phyloP scores from a whole-genome alignment of 2,888 invertebrate genomes.

The Dynastes tityus region DNA sequence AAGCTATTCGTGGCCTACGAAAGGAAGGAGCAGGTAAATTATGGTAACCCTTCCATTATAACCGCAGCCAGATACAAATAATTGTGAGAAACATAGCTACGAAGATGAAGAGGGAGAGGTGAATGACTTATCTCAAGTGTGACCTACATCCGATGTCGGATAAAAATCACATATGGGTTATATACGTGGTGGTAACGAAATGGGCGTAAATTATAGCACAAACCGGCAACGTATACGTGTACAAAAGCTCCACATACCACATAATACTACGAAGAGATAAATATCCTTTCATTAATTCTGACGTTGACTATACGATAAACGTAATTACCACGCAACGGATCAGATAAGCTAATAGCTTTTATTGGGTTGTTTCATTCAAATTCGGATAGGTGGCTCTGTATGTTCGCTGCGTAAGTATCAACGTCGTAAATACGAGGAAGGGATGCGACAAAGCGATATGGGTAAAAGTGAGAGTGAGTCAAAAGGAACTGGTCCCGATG shows the following conservation, averaged over 20 bases:
- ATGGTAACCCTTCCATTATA: neutral
- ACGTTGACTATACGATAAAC: constrained; percentile 48
- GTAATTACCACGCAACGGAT: constrained; percentile 47
- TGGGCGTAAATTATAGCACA: constrained; percentile 47
- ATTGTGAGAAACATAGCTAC: neutral
- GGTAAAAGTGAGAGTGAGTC: constrained; percentile 43
- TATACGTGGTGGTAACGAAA: constrained; percentile 25
- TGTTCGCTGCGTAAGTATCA: neutral
- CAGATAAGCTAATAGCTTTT: constrained; percentile 52
- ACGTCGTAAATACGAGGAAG: neutral
- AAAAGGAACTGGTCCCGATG: constrained; percentile 26
- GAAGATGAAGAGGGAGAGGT: constrained; percentile 25
- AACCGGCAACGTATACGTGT: constrained; percentile 24
- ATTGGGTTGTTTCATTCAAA: constrained; percentile 49
- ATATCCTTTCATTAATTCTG: constrained; percentile 50
- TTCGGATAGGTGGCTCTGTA: constrained; percentile 47
- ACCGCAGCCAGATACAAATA: neutral
- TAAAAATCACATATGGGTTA: constrained; percentile 47
- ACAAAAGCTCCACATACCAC: constrained; percentile 1
- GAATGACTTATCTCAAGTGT: constrained; percentile 48
- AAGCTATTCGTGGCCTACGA: too few relatives aligned
- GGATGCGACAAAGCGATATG: constrained; percentile 33
- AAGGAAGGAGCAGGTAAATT: neutral
- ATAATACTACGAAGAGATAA: constrained; percentile 40
- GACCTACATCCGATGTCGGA: constrained; percentile 43